Conservation (phyloP, 1,140 invertebrate genomes). For the Charaxes varanes region DNA sequence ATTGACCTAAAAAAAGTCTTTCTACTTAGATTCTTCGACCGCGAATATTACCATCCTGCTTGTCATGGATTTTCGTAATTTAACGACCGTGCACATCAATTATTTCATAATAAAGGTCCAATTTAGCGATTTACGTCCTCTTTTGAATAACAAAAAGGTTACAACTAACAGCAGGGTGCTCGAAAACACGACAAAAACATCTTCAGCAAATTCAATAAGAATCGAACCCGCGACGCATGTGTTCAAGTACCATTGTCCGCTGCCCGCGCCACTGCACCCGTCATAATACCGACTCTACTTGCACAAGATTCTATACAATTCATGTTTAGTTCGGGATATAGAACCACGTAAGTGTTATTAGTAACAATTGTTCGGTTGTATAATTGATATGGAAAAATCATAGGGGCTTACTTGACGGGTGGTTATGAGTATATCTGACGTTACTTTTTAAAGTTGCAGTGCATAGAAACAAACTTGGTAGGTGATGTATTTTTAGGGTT, state of each 20-base stretch:
- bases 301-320: neutral
- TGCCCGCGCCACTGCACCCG: constrained; percentile 37
- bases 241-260: constrained; percentile 46
- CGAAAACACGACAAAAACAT: constrained; percentile 35
- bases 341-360: neutral
- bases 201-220: constrained; percentile 59
- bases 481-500: no score
- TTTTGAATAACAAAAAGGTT: constrained; percentile 20
- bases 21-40: no score
- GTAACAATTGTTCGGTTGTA: constrained; percentile 34
- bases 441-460: no score
- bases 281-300: constrained; percentile 39
- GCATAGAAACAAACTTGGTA: no score
- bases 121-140: constrained; percentile 6
- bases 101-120: neutral
- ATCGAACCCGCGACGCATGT: constrained; percentile 57
- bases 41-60: no score
- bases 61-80: no score
- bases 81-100: no score
- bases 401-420: constrained; percentile 34
- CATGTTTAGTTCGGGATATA: neutral
- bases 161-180: constrained; percentile 18
- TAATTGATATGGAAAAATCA: constrained; percentile 48
- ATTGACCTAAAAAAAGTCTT: no score
- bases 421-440: constrained; percentile 15